Base-by-base conservation (phyloP, 2,888 invertebrate genomes). In the Drosophila robusta region DNA sequence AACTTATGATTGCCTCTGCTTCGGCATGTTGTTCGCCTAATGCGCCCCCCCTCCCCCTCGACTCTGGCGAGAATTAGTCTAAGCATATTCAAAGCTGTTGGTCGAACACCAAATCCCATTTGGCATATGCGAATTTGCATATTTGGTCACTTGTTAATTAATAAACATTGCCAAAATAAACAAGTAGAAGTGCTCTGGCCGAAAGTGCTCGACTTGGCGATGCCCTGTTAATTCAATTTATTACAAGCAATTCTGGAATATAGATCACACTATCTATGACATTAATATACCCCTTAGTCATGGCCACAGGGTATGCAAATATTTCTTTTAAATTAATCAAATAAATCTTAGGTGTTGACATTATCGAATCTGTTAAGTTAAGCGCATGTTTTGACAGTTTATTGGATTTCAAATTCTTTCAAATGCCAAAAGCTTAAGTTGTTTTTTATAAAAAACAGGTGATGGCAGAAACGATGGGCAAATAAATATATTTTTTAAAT, bases 131-230 rank as follows among this genome's bases (percentile, higher is more conserved):
- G 76, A 71, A 90, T 89, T 90, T 90, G 90, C 90, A 89, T 90
- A 90, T 90, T 87, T 87, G 81, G 86, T 72, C 90, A 89, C 90
- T 89, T 86, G 88, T 78, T 90, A 87, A 90, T 89, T 90, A 90
- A 90, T 90, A 77, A 82, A 70, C 47, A 55, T 49, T 41, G 24
- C 50, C 14, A 46, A 70, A 34, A 56, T 51, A 74, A 66, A 49
- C 70, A 61, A 51, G 49, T 39, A 54, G 12, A 6, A 12, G 0
- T 1, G 3, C 0, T 8, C 0, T 2, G 18, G 0, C 0, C 3
- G 1, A 8, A 6, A 14, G 2, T 41, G 50, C 18, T 22, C 4
- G 9, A 54, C 60, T 18, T n/a, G 4, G 1, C 18, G 9, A 58
- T 73, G 62, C 57, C 57, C 67, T 46, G 6, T 38, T 22, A 4